These are phyloP conservation scores for Cephonodes hylas DNA, from an alignment of 2,888 invertebrate genomes.

Conservation along the genomic window DNA sequence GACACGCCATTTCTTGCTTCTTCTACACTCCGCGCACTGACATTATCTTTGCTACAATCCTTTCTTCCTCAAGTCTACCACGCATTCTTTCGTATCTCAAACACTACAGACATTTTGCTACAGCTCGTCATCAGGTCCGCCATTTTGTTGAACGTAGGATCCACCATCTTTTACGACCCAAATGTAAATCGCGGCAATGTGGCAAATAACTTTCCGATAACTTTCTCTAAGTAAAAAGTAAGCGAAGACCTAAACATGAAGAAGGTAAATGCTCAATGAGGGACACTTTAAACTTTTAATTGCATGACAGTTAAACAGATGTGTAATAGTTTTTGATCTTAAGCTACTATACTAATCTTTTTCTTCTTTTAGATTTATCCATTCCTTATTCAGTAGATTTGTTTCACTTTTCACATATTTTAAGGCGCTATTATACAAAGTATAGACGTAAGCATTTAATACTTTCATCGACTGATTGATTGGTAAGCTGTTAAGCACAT, in stretches of 20 bases:
- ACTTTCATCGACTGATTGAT: conserved; percentile 65
- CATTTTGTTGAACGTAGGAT: neutral
- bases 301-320: conserved; percentile 49
- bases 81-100: neutral
- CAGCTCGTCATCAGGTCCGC: neutral
- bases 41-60: neutral
- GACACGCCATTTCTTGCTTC: conserved; percentile 10
- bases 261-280: conserved; percentile 54
- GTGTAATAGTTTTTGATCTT: conserved; percentile 11
- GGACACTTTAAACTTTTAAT: conserved; percentile 72
- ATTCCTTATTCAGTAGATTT: conserved; percentile 70
- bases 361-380: conserved; percentile 55
- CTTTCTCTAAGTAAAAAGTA: neutral
- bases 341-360: conserved; percentile 24
- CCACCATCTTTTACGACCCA: neutral
- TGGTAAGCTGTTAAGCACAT: conserved; percentile 45
- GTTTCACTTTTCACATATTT: conserved; percentile 50
- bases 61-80: neutral
- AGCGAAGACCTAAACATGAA: conserved; percentile 25
- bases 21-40: conserved; percentile 9
- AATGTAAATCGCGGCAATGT: conserved; percentile 16
- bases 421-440: conserved; percentile 51
- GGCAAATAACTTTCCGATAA: conserved; percentile 18
- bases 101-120: conserved; percentile 8
- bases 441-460: conserved; percentile 65